These are phyloP conservation scores for Probaryconus sp. DNA, from an alignment of 1,140 invertebrate species.

Conservation along the genomic window DNA sequence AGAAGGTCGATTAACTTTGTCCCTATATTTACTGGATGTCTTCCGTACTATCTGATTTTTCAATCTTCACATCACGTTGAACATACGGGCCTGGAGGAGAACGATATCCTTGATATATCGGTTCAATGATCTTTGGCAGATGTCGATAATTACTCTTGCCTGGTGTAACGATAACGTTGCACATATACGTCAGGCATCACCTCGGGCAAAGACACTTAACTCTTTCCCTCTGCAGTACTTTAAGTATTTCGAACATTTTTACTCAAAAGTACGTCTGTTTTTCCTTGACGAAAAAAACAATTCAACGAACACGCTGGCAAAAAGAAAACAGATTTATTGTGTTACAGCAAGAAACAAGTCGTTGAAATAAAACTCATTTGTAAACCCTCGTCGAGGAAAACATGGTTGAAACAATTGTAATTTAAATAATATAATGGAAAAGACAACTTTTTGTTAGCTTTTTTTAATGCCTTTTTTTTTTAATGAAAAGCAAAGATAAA, in stretches of 20 bases:
- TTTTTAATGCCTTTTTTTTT: no score
- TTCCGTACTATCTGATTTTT: slow-evolving; percentile 59
- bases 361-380: no score
- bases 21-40: slow-evolving; percentile 57
- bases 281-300: slow-evolving; percentile 2
- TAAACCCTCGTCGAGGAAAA: no score
- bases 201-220: slow-evolving; percentile 54
- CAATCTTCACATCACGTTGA: slow-evolving; percentile 56
- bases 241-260: slow-evolving; percentile 37
- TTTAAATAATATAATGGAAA: no score
- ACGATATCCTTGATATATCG: slow-evolving; percentile 54
- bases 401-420: no score
- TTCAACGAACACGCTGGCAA: slow-evolving; percentile 22
- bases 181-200: slow-evolving; percentile 46
- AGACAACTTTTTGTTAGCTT: no score
- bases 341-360: slow-evolving; percentile 25
- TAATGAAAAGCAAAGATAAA: no score
- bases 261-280: slow-evolving; percentile 2
- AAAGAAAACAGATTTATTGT: slow-evolving; percentile 32
- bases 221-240: slow-evolving; percentile 33
- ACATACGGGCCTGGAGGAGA: slow-evolving; percentile 34
- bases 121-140: slow-evolving; percentile 64
- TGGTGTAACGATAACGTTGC: slow-evolving; percentile 48
- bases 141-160: slow-evolving; percentile 62
- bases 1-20: slow-evolving; percentile 58